Evolutionary conservation across 1,140 invertebrate species (phyloP).

Genomic region (Drosophila lini): DNA sequence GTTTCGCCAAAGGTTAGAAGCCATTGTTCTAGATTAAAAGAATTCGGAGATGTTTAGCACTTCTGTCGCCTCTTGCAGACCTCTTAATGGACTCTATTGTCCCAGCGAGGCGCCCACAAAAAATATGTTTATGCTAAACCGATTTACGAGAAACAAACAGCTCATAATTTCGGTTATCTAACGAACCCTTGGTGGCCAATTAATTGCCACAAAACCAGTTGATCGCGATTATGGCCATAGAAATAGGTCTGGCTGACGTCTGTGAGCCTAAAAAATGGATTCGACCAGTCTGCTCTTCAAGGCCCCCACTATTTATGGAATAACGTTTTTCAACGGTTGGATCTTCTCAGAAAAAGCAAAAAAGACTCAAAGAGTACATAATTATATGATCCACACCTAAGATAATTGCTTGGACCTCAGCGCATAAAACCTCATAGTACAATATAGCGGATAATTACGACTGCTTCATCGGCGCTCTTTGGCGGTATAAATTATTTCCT

Average conservation of each 20-base stretch:
- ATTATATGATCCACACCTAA: constrained; percentile 41
- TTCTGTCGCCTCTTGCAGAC: constrained; percentile 3
- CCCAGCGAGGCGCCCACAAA: constrained; percentile 19
- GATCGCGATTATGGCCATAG: constrained; percentile 28
- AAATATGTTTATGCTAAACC: neutral
- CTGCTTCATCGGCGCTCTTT: constrained; percentile 19
- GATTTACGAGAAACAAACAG: constrained; percentile 22
- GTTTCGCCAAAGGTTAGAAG: constrained; percentile 35
- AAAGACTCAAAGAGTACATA: constrained; percentile 1
- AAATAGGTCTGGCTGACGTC: constrained; percentile 51
- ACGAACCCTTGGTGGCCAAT: constrained; percentile 44
- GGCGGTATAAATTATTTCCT: constrained; percentile 40
- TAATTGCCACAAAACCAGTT: constrained; percentile 44
- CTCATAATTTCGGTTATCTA: constrained; percentile 34
- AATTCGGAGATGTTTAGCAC: neutral
- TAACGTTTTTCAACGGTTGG: constrained; percentile 5
- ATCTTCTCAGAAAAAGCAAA: constrained; percentile 6
- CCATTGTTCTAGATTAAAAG: constrained; percentile 35
- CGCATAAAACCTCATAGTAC: neutral
- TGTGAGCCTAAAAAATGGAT: constrained; percentile 25
- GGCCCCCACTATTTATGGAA: constrained; percentile 20
- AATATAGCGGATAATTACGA: constrained; percentile 25
- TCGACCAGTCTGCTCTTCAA: constrained; percentile 17
- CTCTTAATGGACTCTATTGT: constrained; percentile 14
- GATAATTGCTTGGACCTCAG: constrained; percentile 36